Conservation (phyloP, 2,797 vertebrate genomes). For the Centropyge bicolor region DNA sequence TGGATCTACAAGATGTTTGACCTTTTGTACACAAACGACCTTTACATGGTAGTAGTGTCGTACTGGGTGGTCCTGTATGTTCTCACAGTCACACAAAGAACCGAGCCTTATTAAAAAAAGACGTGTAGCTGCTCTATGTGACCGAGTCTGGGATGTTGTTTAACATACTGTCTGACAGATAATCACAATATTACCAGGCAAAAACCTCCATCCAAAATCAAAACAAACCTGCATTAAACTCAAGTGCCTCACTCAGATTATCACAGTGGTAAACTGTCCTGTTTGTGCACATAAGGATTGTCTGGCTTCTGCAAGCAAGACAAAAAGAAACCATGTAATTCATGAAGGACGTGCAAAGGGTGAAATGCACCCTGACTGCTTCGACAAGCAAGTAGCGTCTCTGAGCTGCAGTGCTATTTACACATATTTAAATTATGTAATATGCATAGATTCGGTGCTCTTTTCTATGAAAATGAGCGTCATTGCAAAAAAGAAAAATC, state of each 20-base stretch:
- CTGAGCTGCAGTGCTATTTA: no score
- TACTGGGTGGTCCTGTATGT: neutral
- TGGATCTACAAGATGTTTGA: neutral
- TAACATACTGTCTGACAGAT: no score
- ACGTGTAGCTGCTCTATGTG: neutral
- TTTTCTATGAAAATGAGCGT: no score
- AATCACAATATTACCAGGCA: no score
- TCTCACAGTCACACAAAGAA: neutral
- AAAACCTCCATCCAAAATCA: neutral
- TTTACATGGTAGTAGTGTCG: conserved; percentile 1
- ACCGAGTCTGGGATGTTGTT: neutral
- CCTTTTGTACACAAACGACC: neutral
- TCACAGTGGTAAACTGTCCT: neutral
- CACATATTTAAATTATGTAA: no score
- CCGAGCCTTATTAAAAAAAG: neutral
- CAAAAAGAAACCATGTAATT: no score
- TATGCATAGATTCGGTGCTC: no score
- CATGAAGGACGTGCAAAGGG: no score
- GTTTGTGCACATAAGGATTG: neutral
- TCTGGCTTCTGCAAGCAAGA: no score
- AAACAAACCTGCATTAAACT: neutral
- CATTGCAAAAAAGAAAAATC: no score
- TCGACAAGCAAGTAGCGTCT: no score
- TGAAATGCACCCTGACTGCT: no score
- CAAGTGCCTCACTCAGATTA: neutral